These are phyloP conservation scores for Aelia acuminata DNA, from an alignment of 2,888 invertebrate species.

Conservation along the genomic window DNA sequence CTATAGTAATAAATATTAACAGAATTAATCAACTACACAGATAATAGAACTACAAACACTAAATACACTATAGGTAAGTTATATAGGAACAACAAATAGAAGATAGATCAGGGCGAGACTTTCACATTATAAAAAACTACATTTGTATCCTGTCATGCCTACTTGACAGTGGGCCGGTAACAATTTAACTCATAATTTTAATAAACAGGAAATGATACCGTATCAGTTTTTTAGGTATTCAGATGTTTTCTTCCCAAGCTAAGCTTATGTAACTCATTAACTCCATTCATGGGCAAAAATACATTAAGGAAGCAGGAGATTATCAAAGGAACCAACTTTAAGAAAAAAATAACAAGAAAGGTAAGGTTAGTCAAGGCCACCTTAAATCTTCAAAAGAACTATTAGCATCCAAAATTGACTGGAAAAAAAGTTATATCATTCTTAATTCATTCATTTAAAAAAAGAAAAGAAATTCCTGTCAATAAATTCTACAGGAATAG, in stretches of 20 bases:
- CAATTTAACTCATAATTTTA: background rate
- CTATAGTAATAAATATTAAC: constrained; percentile 35
- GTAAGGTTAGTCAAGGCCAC: background rate
- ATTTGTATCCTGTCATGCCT: background rate
- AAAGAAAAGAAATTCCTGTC: background rate
- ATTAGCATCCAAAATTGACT: background rate
- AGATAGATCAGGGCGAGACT: constrained; percentile 10
- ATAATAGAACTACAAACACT: constrained; percentile 17
- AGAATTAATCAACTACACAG: constrained; percentile 13
- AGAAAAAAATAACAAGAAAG: background rate
- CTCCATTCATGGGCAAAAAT: background rate
- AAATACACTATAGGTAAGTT: constrained; percentile 24
- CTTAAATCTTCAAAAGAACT: background rate
- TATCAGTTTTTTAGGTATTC: background rate
- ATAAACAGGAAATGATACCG: background rate
- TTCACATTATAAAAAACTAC: constrained; percentile 24
- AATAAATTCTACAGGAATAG: background rate
- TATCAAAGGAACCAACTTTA: background rate
- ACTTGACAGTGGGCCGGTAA: background rate
- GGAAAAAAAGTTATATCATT: background rate
- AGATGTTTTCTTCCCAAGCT: background rate
- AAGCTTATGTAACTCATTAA: background rate
- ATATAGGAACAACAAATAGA: constrained; percentile 46
- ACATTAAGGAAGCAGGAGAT: background rate
- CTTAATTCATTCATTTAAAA: background rate